These are phyloP conservation scores for Apogon hyalosoma DNA, from an alignment of 2,797 vertebrate genomes.

Conservation along the genomic window DNA sequence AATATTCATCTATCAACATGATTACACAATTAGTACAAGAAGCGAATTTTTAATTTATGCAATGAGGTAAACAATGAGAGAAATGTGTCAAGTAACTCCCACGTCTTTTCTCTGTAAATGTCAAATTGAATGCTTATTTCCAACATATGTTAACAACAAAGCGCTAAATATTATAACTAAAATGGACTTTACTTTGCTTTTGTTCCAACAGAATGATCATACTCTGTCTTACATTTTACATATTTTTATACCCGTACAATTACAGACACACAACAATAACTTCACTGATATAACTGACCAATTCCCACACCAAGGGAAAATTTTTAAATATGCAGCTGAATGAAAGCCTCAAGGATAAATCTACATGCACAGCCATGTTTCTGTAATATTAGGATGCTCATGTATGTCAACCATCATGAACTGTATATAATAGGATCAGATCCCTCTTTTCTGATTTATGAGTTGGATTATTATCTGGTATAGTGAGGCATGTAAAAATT, in stretches of 20 bases:
- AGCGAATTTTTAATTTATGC: constrained; percentile 10
- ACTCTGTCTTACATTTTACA: constrained; percentile 14
- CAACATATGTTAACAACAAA: constrained; percentile 1
- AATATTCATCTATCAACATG: constrained; percentile 20
- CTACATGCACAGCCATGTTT: constrained; percentile 44
- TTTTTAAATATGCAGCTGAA: constrained; percentile 39
- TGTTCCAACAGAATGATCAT: not conserved
- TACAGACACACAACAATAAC: constrained; percentile 30
- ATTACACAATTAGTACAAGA: constrained; percentile 21
- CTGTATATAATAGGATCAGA: constrained; percentile 49
- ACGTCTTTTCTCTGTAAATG: constrained; percentile 10
- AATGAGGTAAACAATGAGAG: constrained; percentile 13
- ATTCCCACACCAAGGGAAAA: constrained; percentile 26
- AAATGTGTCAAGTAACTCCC: not conserved
- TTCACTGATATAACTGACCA: constrained; percentile 13
- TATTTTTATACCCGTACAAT: constrained; percentile 6
- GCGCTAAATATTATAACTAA: not conserved
- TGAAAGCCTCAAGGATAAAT: constrained; percentile 36
- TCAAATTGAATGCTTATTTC: constrained; percentile 10
- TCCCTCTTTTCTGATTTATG: constrained; percentile 33
- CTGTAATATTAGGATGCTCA: constrained; percentile 42
- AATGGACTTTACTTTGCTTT: constrained; percentile 1
- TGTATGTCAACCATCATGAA: constrained; percentile 36
- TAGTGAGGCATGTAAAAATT: constrained; percentile 50
- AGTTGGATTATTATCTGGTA: constrained; percentile 48